Evolutionary conservation across 1,140 invertebrate species (phyloP), one percentile per base, ranked within the genome.

Genomic region (Andricus grossulariae): DNA sequence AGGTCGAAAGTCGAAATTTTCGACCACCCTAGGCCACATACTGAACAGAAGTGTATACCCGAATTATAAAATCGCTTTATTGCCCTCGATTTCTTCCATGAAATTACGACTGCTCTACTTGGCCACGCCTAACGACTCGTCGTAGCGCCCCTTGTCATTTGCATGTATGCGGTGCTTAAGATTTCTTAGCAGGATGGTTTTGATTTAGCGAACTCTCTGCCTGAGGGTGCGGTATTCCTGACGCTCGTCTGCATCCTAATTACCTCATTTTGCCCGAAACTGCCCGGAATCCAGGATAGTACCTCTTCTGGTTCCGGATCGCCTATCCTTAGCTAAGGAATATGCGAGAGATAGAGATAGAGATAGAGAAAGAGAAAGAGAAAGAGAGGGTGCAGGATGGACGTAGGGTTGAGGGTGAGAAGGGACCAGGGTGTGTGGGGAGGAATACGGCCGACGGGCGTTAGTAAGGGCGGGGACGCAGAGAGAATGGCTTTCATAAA

Each of bases 241-340:
- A 76, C 83, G 80, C 85, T 89, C 84, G 86, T 89, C 86, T 90
- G 89, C 88, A 90, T 90, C 84, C 88, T 90, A 90, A 90, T 90
- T 90, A 89, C 89, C 89, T 90, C 88, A 90, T 90, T 90, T 89
- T 83, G 74, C 81, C 83, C 81, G 76, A 88, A 89, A 90, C 89
- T 89, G 86, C 83, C 84, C 87, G 86, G 88, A 90, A 89, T 86
- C 83, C 78, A 72, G 85, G 81, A 87, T 86, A 85, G 78, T 82
- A 72, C 77, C 76, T 80, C 79, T 78, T 70, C 75, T 72, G 71
- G 50, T 81, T 80, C 78, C 74, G 80, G 77, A 73, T 66, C 78
- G 76, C 76, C 72, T 74, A 81, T 82, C 80, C 76, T 82, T 73
- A 52, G 70, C 25, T 32, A 74, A 57, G 71, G 71, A 51, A 75